Evolutionary conservation across 2,888 invertebrate genomes (phyloP), one percentile per base, ranked within the genome.

Genomic region (Diarsia dahlii): DNA sequence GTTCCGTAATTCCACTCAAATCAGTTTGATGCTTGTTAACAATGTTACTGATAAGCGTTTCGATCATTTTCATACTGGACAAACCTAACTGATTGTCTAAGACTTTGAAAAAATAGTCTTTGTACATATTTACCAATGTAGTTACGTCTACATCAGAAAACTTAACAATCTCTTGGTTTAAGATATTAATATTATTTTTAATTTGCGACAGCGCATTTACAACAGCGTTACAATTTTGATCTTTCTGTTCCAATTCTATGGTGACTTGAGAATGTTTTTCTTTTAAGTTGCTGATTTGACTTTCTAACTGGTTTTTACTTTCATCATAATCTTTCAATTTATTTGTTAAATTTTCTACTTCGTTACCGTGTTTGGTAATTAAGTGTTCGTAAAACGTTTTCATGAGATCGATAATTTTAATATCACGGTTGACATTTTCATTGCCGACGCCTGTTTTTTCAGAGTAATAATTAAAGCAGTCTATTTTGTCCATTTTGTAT

Each of bases 321-420:
- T 94, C 93, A 81, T 94, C 93, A 75, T 91, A 93, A 82, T 93
- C 91, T 84, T 89, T 93, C 20, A 96, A 82, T 87, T 94, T 94
- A 81, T 96, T 96, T 2, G 89, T 81, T 76, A 95, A 89, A 85
- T 95, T 95, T 84, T 96, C 94, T 10, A 95, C 88, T 88, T 95
- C 93, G 79, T 93, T 93, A 12, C 89, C 90, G 78, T 96, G 95
- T 88, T 92, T 92, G 15, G 88, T 85, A 56, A 93, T 78, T 60
- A 96, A 81, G 68, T 91, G 88, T 62, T 92, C 91, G 81, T 95
- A 93, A 63, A 96, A 89, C 88, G 92, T 89, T 92, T 93, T 95
- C 93, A 96, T 93, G 2, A 96, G 73, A 64, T 96, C 95, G 77
- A 95, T 87, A 52, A 95, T 92, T 91, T 91, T 95, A 2, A 91